phyloP scores from a whole-genome alignment of 2,113 vertebrate genomes.

The Chrysemys picta region DNA sequence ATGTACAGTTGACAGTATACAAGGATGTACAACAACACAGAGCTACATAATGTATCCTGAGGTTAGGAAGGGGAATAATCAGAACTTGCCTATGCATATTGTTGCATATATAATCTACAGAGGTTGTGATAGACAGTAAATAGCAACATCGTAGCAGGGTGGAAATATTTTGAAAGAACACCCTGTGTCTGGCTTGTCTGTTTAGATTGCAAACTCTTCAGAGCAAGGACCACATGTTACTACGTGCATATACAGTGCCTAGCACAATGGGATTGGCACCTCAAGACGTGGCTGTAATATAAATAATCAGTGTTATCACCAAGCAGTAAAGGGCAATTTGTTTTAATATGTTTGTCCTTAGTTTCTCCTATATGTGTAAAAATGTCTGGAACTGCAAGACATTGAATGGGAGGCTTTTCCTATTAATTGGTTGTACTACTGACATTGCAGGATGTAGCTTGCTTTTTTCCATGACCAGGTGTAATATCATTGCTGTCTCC shows the following conservation, averaged over 20 bases:
- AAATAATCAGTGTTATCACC: not conserved
- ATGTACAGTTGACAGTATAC: not conserved
- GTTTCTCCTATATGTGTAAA: not conserved
- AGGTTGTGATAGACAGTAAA: not conserved
- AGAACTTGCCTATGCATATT: not conserved
- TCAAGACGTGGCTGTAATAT: not conserved
- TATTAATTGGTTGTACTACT: not conserved
- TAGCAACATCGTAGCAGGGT: not conserved
- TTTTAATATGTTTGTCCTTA: not conserved
- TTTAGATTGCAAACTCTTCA: rapidly evolving
- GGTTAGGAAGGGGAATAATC: not conserved
- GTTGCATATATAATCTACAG: not conserved
- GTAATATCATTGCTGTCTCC: not conserved
- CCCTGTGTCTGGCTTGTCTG: rapidly evolving
- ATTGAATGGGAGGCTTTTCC: not conserved
- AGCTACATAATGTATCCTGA: not conserved
- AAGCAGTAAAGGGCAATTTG: not conserved
- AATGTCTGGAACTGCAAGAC: not conserved
- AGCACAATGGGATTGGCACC: not conserved
- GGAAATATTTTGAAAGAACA: not conserved
- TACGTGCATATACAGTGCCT: rapidly evolving
- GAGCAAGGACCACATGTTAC: not conserved
- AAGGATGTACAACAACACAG: not conserved
- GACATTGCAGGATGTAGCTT: not conserved
- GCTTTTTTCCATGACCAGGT: not conserved